Base-by-base conservation (phyloP, 1,140 invertebrate species). In the Heliconius melpomene region DNA sequence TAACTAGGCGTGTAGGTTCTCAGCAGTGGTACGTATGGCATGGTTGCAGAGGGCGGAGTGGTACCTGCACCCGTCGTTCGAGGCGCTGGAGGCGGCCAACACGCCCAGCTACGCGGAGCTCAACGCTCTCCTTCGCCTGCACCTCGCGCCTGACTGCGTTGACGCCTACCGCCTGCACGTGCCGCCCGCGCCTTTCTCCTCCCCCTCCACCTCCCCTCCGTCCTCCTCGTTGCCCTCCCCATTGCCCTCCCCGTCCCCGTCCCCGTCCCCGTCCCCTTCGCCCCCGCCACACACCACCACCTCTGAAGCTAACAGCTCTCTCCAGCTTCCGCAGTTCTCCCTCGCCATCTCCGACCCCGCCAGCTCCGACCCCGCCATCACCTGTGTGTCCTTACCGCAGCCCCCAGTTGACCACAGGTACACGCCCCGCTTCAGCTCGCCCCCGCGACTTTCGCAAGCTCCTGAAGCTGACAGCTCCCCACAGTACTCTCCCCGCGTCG, bases 31-130 rank as follows among this genome's bases (percentile, higher is more conserved):
- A 50, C 66, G 29, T 74, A 79, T 54, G 32, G 75, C 79, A 73
- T 76, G 83, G 83, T 91, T 89, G 86, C 91, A 93, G 90, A 85
- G 83, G 82, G 75, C 83, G 82, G 90, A 92, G 85, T 80, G 84
- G 76, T 89, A 93, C 91, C 88, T 92, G 89, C 87, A 82, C 83
- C 92, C 91, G 85, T 80, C 79, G 71, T 92, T 92, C 88, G 83
- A 79, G 75, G 91, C 88, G 83, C 84, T 93, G 76, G 92, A 92
- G 90, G 60, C 2, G 80, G 91, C 89, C 76, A 88, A 80, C 80
- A 91, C 92, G 85, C 92, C 89, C 81, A 91, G 86, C 88, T 90
- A 83, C 88, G 86, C 81, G 70, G 91, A 93, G 80, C 86, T 92
- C 66, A 74, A 83, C 86, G 82, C 79, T 73, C 90, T 89, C 85